phyloP scores from a whole-genome alignment of 2,113 vertebrate genomes.

The Calonectris borealis region DNA sequence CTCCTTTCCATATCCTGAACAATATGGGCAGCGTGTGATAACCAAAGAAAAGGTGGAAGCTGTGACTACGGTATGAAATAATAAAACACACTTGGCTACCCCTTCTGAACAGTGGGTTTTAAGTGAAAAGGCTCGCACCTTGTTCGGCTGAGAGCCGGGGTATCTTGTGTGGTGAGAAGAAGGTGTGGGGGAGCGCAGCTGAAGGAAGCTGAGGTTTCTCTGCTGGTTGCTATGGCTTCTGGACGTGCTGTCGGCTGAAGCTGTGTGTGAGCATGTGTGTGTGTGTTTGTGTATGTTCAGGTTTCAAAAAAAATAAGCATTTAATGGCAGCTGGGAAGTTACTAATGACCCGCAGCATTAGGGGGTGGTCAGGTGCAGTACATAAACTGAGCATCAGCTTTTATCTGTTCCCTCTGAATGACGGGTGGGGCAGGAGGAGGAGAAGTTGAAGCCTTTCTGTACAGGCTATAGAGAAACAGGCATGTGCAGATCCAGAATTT shows the following conservation, averaged over 20 bases:
- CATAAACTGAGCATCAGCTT: not conserved
- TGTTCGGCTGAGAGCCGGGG: not conserved
- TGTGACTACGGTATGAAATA: not conserved
- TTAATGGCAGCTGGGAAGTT: not conserved
- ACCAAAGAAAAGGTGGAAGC: not conserved
- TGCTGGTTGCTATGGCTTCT: slow-evolving; percentile 27
- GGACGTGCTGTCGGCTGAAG: not conserved
- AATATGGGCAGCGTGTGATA: not conserved
- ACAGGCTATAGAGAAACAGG: not conserved
- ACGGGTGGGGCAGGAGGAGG: not conserved
- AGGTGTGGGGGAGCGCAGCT: not conserved
- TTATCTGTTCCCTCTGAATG: not conserved
- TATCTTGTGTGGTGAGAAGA: not conserved
- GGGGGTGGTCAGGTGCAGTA: not conserved
- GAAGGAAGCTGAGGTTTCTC: not conserved
- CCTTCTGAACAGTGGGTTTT: not conserved
- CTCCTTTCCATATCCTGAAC: not conserved
- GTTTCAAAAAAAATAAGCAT: not conserved
- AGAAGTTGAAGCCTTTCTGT: not conserved
- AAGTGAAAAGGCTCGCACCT: not conserved
- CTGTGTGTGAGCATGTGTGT: not conserved
- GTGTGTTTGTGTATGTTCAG: not conserved
- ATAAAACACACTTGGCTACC: not conserved
- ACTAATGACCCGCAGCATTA: not conserved
- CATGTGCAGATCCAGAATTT: not conserved